Base-by-base conservation (phyloP, 2,888 invertebrate species). In the Polyommatus icarus region DNA sequence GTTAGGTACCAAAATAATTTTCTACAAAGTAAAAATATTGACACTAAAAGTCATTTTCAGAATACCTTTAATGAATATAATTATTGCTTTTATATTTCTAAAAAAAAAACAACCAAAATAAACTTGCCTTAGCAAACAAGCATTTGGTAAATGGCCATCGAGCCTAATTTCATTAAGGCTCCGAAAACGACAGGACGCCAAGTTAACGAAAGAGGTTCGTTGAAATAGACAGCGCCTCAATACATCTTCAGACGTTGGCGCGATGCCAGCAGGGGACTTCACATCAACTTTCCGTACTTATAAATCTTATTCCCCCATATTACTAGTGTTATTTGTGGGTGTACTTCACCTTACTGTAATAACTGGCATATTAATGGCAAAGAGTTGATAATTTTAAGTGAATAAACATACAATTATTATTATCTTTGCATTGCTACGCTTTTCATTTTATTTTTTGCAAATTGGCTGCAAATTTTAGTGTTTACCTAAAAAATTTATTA, bases 171-270 rank as follows among this genome's bases (percentile, higher is more conserved):
- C 67, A 67, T 67, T 67, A 67, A 67, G 29, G 29, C 29, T 32
- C 29, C 29, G 29, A 67, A 67, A 67, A 32, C 67, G 67, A 67
- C 67, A 67, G 67, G 67, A 67, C 67, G 67, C 29, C 67, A 29
- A 67, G 29, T 29, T 67, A 29, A 67, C 29, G 29, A 67, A 67
- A 67, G 61, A 67, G 67, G 29, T 32, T 67, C 67, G 29, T 67
- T 67, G 67, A 67, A 67, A 67, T 67, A 32, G 67, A 29, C 67
- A 67, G 29, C 67, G 67, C 29, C 67, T 67, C 61, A 20, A 67
- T 67, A 67, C 29, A 67, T 67, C 67, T 67, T 67, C 67, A 67
- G 67, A 67, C 67, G 67, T 29, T 67, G 67, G 67, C 67, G 4
- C 67, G 5, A 8, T 67, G 67, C 67, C 67, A 67, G 67, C 54